Percentiles rank a stretch among this genome's conserved stretches.
phyloP scores from a whole-genome alignment of 2,888 invertebrate species.

The Pterostichus niger region DNA sequence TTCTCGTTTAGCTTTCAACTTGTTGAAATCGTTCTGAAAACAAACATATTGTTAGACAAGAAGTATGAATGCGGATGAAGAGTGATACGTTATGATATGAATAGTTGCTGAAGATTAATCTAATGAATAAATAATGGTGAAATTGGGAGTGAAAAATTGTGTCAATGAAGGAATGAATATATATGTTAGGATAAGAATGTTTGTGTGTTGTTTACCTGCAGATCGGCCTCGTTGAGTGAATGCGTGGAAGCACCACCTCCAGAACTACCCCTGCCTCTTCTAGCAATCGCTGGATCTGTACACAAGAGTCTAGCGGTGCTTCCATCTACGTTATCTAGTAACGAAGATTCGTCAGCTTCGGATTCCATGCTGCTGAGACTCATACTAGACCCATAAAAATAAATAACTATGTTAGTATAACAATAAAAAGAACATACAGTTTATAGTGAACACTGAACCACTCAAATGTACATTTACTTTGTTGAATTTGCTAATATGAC shows the following conservation, averaged over 20 bases:
- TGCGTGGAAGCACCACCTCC: slow-evolving; percentile 84
- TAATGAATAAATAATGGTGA: too few species aligned
- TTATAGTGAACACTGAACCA: too few species aligned
- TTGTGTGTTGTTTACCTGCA: slow-evolving; percentile 81
- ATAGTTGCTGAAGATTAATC: not conserved
- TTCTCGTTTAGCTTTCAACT: slow-evolving; percentile 82
- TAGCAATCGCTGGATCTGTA: slow-evolving; percentile 77
- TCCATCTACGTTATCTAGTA: slow-evolving; percentile 78
- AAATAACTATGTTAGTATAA: slow-evolving; percentile 22
- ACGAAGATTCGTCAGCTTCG: slow-evolving; percentile 86
- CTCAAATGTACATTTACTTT: too few species aligned
- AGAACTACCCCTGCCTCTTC: slow-evolving; percentile 78
- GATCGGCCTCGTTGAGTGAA: slow-evolving; percentile 92
- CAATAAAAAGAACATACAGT: not conserved
- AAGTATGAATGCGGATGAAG: slow-evolving; percentile 68
- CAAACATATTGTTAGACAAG: too few species aligned
- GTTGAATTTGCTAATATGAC: too few species aligned
- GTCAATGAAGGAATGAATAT: too few species aligned
- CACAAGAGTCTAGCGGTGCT: slow-evolving; percentile 79
- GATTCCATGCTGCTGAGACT: slow-evolving; percentile 91
- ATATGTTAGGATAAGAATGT: too few species aligned
- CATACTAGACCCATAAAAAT: slow-evolving; percentile 77
- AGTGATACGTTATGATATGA: not conserved
- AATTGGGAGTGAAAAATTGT: too few species aligned
- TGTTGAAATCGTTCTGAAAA: slow-evolving; percentile 86